phyloP scores from a whole-genome alignment of 2,888 invertebrate species.

The Pseudeuparius sepicola region DNA sequence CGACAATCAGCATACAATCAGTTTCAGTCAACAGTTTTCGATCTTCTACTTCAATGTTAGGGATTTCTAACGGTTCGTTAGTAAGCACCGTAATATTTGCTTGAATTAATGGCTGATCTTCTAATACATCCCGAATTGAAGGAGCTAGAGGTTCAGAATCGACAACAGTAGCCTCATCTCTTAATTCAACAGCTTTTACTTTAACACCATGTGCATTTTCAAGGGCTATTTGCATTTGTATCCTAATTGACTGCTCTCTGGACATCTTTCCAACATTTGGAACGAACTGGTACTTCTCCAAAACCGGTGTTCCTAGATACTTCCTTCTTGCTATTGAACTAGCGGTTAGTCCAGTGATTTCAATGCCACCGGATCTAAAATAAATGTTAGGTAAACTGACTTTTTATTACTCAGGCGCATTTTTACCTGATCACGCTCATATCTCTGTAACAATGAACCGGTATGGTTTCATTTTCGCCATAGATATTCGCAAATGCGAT shows the following conservation, averaged over 20 bases:
- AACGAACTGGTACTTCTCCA: slow-evolving; percentile 67
- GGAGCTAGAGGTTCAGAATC: slow-evolving; percentile 42
- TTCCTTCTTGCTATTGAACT: slow-evolving; percentile 61
- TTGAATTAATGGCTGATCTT: slow-evolving; percentile 59
- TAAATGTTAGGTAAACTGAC: slow-evolving; percentile 3
- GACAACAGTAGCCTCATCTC: slow-evolving; percentile 28
- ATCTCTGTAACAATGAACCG: no score
- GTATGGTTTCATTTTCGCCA: slow-evolving; percentile 20
- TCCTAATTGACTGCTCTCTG: slow-evolving; percentile 40
- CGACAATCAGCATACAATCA: slow-evolving; percentile 28
- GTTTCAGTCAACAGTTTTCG: slow-evolving; percentile 43
- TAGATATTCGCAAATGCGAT: slow-evolving; percentile 17
- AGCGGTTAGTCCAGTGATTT: slow-evolving; percentile 66
- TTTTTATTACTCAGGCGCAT: no score
- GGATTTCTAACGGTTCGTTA: slow-evolving; percentile 29
- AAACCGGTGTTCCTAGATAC: slow-evolving; percentile 61
- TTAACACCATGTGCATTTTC: slow-evolving; percentile 53
- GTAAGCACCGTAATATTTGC: slow-evolving; percentile 50
- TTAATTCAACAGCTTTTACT: slow-evolving; percentile 35
- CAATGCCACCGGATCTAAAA: slow-evolving; percentile 61
- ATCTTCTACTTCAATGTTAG: slow-evolving; percentile 49
- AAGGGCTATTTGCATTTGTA: slow-evolving; percentile 57
- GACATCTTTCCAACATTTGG: slow-evolving; percentile 42
- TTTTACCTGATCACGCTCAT: slow-evolving; percentile 26
- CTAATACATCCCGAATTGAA: slow-evolving; percentile 48